Conservation (phyloP, 2,797 vertebrate species). For the Cynopterus sphinx region DNA sequence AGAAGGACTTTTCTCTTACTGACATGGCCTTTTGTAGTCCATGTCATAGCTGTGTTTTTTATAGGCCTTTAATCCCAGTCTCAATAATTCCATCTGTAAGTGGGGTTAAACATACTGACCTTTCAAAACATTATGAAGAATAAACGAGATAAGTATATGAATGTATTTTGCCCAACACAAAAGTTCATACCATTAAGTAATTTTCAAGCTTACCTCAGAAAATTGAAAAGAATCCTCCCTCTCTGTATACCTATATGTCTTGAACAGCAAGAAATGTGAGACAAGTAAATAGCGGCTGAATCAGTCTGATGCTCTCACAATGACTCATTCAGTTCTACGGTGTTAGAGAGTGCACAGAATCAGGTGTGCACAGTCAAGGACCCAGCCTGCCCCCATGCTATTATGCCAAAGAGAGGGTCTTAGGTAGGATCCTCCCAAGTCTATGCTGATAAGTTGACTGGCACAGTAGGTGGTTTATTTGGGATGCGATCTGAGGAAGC, state of each 20-base stretch:
- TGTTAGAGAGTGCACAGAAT: neutral
- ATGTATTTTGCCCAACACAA: neutral
- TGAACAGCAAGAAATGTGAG: neutral
- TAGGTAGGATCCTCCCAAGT: neutral
- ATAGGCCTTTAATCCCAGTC: neutral
- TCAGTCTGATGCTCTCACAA: neutral
- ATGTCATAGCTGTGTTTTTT: neutral
- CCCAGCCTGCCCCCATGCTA: accelerated
- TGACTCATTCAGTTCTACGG: neutral
- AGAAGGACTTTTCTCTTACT: conserved; percentile 1
- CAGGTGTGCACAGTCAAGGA: accelerated
- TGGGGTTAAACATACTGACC: neutral
- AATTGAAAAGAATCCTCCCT: neutral
- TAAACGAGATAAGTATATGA: neutral
- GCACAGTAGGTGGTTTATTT: neutral
- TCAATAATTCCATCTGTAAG: neutral
- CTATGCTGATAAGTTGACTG: neutral
- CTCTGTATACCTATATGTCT: neutral
- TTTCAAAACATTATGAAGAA: neutral
- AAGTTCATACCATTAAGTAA: neutral
- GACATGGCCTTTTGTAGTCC: neutral
- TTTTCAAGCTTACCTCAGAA: neutral
- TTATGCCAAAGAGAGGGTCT: neutral
- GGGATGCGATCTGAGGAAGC: neutral
- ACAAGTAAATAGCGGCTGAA: neutral